phyloP scores from a whole-genome alignment of 2,113 vertebrate genomes.

The Pachycephala philippinensis region DNA sequence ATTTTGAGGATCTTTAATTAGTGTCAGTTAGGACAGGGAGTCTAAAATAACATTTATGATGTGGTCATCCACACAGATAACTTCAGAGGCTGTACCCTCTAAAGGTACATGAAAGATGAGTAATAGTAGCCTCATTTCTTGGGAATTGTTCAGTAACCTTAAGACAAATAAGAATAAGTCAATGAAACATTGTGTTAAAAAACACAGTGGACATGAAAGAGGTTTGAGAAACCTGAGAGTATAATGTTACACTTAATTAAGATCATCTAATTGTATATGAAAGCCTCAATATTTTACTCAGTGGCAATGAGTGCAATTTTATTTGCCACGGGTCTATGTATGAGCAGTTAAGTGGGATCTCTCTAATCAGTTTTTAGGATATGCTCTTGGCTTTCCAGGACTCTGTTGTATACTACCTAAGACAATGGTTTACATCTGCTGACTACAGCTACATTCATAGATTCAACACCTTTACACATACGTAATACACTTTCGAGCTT shows the following conservation, averaged over 20 bases:
- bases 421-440: background rate
- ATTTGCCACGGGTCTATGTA: background rate
- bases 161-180: background rate
- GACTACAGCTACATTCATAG: background rate
- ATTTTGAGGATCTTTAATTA: background rate
- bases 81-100: background rate
- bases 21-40: background rate
- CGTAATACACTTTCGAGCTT: background rate
- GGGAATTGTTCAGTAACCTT: background rate
- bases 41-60: background rate
- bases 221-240: background rate
- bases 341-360: background rate
- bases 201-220: background rate
- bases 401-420: background rate
- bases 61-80: background rate
- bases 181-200: background rate
- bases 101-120: background rate
- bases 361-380: background rate
- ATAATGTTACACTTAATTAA: background rate
- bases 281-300: background rate
- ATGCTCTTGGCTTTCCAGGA: background rate
- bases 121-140: background rate
- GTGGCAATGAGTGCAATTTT: background rate
- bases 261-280: background rate
- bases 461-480: background rate